Conservation (phyloP, 2,888 invertebrate species). For the Tipula confusa region DNA sequence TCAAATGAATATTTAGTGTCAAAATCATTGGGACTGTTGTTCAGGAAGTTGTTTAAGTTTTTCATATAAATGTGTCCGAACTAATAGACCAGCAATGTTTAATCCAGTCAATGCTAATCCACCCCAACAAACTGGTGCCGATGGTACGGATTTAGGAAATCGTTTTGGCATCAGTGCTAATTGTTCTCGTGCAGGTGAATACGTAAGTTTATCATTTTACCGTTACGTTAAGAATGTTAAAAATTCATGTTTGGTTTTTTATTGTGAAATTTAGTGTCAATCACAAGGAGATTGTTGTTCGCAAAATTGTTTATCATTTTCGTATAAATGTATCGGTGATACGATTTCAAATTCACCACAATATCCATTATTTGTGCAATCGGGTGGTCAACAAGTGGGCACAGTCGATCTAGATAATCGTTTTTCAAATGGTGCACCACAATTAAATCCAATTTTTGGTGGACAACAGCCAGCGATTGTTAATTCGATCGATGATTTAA, state of each 20-base stretch:
- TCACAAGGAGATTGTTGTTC: conserved; percentile 46
- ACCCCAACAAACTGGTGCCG: neutral
- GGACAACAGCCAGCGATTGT: neutral
- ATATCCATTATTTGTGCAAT: neutral
- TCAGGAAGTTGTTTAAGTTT: conserved; percentile 45
- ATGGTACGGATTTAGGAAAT: neutral
- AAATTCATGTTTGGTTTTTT: conserved; percentile 5
- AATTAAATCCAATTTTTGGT: neutral
- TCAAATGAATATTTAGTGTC: conserved; percentile 41
- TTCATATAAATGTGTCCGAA: conserved; percentile 40
- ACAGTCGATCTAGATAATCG: conserved; percentile 20
- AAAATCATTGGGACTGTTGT: conserved; percentile 45
- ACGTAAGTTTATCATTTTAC: neutral
- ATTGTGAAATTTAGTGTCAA: conserved; percentile 43
- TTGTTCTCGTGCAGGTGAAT: neutral
- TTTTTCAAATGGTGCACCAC: conserved; percentile 14
- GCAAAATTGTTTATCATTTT: conserved; percentile 43
- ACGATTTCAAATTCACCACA: neutral
- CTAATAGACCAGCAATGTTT: neutral
- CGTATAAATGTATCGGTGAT: conserved; percentile 40
- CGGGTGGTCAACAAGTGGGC: neutral
- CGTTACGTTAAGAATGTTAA: neutral
- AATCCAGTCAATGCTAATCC: neutral
- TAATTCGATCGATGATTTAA: neutral
- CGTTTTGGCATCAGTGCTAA: neutral